Percentiles rank a stretch among this genome's conserved stretches.
Evolutionary conservation across 1,140 invertebrate species (phyloP).

Genomic region (Lycorma delicatula): DNA sequence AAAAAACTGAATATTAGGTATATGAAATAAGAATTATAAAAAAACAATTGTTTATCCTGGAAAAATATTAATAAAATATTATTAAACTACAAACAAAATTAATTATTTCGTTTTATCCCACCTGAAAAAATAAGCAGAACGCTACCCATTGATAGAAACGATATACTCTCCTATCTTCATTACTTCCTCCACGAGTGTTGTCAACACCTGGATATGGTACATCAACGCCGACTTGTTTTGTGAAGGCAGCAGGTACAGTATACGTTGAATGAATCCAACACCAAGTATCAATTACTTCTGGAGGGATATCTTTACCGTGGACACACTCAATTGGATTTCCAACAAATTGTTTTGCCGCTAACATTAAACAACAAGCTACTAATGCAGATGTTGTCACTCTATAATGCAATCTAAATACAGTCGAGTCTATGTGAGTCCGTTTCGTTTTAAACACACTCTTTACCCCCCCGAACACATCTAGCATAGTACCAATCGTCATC

Average conservation of each 20-base stretch:
- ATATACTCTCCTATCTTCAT: slow-evolving; percentile 47
- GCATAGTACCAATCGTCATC: slow-evolving; percentile 1
- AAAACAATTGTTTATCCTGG: no score
- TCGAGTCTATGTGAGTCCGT: background rate
- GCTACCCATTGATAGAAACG: slow-evolving; percentile 87
- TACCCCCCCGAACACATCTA: background rate
- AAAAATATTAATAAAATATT: no score
- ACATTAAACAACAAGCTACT: slow-evolving; percentile 42
- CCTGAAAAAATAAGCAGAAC: slow-evolving; percentile 78
- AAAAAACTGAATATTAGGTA: no score
- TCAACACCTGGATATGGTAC: slow-evolving; percentile 62
- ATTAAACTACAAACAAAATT: no score
- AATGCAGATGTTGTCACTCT: slow-evolving; percentile 43
- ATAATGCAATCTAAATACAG: background rate
- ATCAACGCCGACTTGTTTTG: slow-evolving; percentile 47
- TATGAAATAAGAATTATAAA: no score
- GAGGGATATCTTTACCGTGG: slow-evolving; percentile 66
- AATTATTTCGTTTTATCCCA: no score
- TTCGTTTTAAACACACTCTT: background rate
- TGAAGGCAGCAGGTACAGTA: slow-evolving; percentile 62
- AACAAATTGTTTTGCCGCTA: slow-evolving; percentile 48
- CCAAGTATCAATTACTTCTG: slow-evolving; percentile 82
- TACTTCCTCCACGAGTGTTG: slow-evolving; percentile 39
- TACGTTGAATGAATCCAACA: slow-evolving; percentile 92
- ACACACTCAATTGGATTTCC: slow-evolving; percentile 56